Evolutionary conservation across 2,113 vertebrate genomes (phyloP), one percentile per base, ranked within the genome.

Genomic region (Acanthochromis polyacanthus): DNA sequence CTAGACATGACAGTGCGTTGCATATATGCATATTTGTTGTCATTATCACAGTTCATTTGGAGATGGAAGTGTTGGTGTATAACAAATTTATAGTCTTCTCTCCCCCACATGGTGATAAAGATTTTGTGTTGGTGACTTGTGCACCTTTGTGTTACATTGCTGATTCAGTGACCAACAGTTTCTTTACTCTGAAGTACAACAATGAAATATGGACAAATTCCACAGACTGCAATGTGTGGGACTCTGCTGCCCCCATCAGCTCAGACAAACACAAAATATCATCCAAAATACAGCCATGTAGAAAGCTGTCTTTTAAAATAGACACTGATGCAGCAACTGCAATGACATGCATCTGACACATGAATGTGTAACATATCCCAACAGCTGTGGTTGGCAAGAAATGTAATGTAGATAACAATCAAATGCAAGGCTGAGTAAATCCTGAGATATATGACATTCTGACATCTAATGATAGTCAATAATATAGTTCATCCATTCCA

Each of bases 171-270:
- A 8, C 48, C 17, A 7, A 7, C 17, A 30, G 23, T 36, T 10
- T 50, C 1, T 50, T 50, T 50, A 40, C 53, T 9, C 30, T 36
- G 45, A 59, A 58, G 38, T 60, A 45, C 4, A 16, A 1, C 45
- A 56, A 11, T 17, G 3, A 15, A 45, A 28, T 43, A 38, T 22
- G 50, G 1, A 9, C 5, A 10, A 45, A 48, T 15, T 28, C 53
- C 0, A 15, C 36, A 17, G 17, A 9, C 3, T 14, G 40, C 12
- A 15, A 1, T 43, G 17, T 15, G 4, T 62, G 28, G 20, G 5
- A 50, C 67, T 78, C 22, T 80, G 22, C 81, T 82, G 78, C 80
- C 81, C 67, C 65, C 89, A 36, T 50, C 51, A 53, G 89, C 4
- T 38, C 17, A 38, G 11, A 19, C 3, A 4, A 28, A 28, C n/a